Evolutionary conservation across 2,113 vertebrate genomes (phyloP).

Genomic region (Columba livia): DNA sequence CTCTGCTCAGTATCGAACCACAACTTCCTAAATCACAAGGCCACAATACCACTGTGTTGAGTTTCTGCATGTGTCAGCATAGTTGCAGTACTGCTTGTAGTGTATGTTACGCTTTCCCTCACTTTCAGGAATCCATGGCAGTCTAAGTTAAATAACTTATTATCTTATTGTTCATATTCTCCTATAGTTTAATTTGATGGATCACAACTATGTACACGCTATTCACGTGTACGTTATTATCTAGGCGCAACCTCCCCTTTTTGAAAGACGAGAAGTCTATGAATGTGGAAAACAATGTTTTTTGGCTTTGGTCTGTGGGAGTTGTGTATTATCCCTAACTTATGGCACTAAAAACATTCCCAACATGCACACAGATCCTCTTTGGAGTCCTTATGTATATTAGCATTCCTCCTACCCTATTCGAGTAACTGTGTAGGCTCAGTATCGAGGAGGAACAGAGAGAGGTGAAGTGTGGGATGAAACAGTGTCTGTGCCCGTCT

Average conservation of each 20-base stretch:
- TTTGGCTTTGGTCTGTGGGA: not conserved
- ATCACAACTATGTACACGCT: not conserved
- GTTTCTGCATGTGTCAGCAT: not conserved
- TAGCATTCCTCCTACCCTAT: not conserved
- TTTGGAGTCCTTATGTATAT: not conserved
- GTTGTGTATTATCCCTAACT: not conserved
- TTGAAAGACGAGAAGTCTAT: not conserved
- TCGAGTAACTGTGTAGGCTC: rapidly evolving
- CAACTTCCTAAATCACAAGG: not conserved
- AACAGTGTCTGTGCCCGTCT: no score
- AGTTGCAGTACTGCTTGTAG: not conserved
- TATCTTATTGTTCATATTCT: not conserved
- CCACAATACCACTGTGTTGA: not conserved
- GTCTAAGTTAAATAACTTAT: not conserved
- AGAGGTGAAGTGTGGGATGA: not conserved
- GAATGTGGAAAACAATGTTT: rapidly evolving
- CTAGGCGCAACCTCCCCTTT: not conserved
- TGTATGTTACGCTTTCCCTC: not conserved
- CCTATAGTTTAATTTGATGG: not conserved
- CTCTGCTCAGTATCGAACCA: no score
- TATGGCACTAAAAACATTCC: not conserved
- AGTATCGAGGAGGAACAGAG: not conserved
- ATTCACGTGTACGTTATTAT: not conserved
- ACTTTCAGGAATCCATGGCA: not conserved
- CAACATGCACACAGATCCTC: rapidly evolving